Evolutionary conservation across 35 echinoderm and acorn worm genomes (phyloP).

Genomic region (Nesometra sesokonis): DNA sequence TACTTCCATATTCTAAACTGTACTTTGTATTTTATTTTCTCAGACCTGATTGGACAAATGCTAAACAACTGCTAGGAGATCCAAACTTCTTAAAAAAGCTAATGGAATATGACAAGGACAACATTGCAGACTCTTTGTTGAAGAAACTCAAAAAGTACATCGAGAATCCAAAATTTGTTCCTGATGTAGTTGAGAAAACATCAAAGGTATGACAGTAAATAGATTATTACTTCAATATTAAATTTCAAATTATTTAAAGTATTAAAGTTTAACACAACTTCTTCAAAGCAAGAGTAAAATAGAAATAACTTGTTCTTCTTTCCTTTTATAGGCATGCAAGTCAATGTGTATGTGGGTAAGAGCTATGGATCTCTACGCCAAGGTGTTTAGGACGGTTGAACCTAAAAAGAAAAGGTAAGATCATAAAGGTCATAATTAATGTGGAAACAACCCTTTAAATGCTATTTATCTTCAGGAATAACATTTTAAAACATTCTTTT

Average conservation of each 20-base stretch:
- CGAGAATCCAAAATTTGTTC: conserved; percentile 94
- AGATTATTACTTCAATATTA: too few relatives aligned
- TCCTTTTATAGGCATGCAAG: conserved; percentile 64
- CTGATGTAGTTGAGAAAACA: conserved; percentile 81
- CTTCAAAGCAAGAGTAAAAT: neutral
- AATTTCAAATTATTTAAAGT: too few relatives aligned
- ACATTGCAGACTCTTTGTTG: conserved; percentile 64
- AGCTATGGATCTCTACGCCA: conserved; percentile 97
- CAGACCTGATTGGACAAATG: conserved; percentile 86
- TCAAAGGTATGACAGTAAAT: conserved; percentile 91
- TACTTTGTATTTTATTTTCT: neutral
- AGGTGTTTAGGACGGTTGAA: conserved; percentile 91
- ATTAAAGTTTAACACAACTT: too few relatives aligned
- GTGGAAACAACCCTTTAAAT: too few relatives aligned
- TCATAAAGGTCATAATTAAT: too few relatives aligned
- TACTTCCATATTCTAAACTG: too few relatives aligned
- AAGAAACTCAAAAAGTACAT: conserved; percentile 98
- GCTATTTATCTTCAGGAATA: too few relatives aligned
- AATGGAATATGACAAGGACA: conserved; percentile 95
- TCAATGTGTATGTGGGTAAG: conserved; percentile 99
- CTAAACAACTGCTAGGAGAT: conserved; percentile 73
- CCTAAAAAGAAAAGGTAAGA: conserved; percentile 96
- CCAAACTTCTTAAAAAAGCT: conserved; percentile 70
- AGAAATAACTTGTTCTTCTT: neutral
- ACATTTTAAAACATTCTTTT: too few relatives aligned